Base-by-base conservation (phyloP, 2,797 vertebrate species). In the Petrocephalus sullivani region DNA sequence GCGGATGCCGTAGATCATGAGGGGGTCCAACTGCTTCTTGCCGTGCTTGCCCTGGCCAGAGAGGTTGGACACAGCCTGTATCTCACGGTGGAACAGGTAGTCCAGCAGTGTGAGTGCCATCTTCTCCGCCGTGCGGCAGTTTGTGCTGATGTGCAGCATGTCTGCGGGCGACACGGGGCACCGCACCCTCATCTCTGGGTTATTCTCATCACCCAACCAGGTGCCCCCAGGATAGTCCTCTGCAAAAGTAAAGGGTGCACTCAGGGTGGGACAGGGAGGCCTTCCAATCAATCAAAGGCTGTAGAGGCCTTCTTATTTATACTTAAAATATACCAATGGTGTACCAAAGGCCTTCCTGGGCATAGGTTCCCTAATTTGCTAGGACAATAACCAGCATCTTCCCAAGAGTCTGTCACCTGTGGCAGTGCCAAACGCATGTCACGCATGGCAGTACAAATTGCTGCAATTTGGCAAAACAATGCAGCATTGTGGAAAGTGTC, bases 1-100 rank as follows among this genome's bases (percentile, higher is more conserved):
- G 87, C 98, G 96, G 90, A 99, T 98, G 61, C 98, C 98, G 0
- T 99, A 99, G 93, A 99, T 99, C 96, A 99, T 99, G 89, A 99
- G 97, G 0, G 98, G 98, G 90, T 99, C 98, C 3, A 99, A 96
- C 92, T 99, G 98, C 91, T 99, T 99, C 94, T 99, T 99, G 92
- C 98, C 98, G 0, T 99, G 98, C 92, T 99, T 99, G 46, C 98
- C 98, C 91, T 99, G 98, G 28, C 98, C 98, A 0, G 98, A 99
- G 2, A 99, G 97, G 94, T 99, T 99, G 91, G 98, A 99, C 93
- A 99, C 97, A 4, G 98, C 98, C 92, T 99, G 98, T 89, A 99
- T 95, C 93, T 99, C 98, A 0, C 98, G 96, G 90, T 99, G 98
- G 90, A 99, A 99, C 56, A 99, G 96, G 92, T 99, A 99, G 92